These are phyloP conservation scores for Thelaira solivaga DNA, from an alignment of 2,888 invertebrate species.

Conservation along the genomic window DNA sequence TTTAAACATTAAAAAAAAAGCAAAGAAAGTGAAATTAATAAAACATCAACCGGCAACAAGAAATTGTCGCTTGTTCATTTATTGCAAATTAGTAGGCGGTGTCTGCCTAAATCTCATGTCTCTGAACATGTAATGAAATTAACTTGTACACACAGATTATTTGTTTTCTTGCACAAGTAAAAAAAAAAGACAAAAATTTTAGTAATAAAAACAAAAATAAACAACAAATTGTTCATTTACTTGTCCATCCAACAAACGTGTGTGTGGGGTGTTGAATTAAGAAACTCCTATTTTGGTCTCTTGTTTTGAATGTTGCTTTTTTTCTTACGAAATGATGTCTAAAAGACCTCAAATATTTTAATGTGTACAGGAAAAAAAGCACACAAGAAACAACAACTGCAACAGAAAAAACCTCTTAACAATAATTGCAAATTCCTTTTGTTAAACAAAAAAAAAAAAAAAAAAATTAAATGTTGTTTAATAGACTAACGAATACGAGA, in stretches of 20 bases:
- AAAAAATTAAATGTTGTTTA: slow-evolving; percentile 11
- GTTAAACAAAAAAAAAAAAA: neutral
- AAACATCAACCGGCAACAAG: slow-evolving; percentile 13
- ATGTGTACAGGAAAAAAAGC: slow-evolving; percentile 7
- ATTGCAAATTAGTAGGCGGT: slow-evolving; percentile 47
- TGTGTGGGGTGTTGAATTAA: slow-evolving; percentile 42
- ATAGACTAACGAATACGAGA: neutral
- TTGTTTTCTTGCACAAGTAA: neutral
- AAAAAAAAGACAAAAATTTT: no score
- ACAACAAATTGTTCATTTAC: neutral
- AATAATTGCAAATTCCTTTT: slow-evolving; percentile 18
- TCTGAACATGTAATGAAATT: slow-evolving; percentile 34
- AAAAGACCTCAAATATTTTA: slow-evolving; percentile 33
- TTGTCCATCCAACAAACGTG: neutral
- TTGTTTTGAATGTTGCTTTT: neutral
- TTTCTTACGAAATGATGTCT: slow-evolving; percentile 20
- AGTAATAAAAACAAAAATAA: neutral
- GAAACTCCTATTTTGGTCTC: slow-evolving; percentile 19
- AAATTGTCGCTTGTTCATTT: slow-evolving; percentile 18
- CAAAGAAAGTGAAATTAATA: slow-evolving; percentile 12
- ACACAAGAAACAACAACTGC: neutral
- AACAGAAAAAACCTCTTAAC: neutral
- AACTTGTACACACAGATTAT: slow-evolving; percentile 23
- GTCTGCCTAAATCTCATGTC: slow-evolving; percentile 15
- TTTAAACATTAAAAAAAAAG: neutral